phyloP scores from a whole-genome alignment of 2,797 vertebrate genomes.

The Sebastes ruberrimus region DNA sequence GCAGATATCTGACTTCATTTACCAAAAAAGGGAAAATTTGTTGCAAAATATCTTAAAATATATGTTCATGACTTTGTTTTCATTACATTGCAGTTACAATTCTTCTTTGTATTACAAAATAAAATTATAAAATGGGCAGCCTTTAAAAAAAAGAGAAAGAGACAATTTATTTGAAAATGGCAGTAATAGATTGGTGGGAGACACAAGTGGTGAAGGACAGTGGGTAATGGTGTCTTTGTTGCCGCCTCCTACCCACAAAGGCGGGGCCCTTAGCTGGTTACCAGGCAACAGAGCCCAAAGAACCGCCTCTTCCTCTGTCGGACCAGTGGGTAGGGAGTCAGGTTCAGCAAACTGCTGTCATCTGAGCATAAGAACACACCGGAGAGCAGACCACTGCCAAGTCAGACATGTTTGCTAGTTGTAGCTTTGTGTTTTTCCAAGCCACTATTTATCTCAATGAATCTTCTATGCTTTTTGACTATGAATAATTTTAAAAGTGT shows the following conservation, averaged over 20 bases:
- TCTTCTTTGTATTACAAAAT: slow-evolving; percentile 82
- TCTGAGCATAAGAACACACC: slow-evolving; percentile 81
- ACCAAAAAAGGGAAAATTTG: slow-evolving; percentile 69
- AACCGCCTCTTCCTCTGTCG: slow-evolving; percentile 97
- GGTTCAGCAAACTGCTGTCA: slow-evolving; percentile 98
- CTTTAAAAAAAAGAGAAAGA: slow-evolving; percentile 73
- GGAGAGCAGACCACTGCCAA: slow-evolving; percentile 10
- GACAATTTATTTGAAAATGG: slow-evolving; percentile 82
- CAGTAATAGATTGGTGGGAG: slow-evolving; percentile 84
- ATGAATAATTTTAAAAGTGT: not conserved
- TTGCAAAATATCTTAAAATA: slow-evolving; percentile 82
- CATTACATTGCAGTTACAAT: slow-evolving; percentile 78
- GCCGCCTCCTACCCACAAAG: slow-evolving; percentile 76
- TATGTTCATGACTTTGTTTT: slow-evolving; percentile 76
- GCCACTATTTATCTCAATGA: not conserved
- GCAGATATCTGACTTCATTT: slow-evolving; percentile 63
- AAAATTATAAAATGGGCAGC: slow-evolving; percentile 83
- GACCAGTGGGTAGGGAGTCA: slow-evolving; percentile 95
- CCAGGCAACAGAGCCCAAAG: slow-evolving; percentile 97
- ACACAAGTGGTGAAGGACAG: slow-evolving; percentile 80
- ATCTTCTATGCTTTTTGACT: not conserved
- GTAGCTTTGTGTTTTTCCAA: not conserved
- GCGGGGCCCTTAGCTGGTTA: slow-evolving; percentile 91
- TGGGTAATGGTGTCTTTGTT: slow-evolving; percentile 82
- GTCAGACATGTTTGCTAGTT: slow-evolving; percentile 9